Conservation (phyloP, 2,888 invertebrate species). For the Melieria crassipennis region DNA sequence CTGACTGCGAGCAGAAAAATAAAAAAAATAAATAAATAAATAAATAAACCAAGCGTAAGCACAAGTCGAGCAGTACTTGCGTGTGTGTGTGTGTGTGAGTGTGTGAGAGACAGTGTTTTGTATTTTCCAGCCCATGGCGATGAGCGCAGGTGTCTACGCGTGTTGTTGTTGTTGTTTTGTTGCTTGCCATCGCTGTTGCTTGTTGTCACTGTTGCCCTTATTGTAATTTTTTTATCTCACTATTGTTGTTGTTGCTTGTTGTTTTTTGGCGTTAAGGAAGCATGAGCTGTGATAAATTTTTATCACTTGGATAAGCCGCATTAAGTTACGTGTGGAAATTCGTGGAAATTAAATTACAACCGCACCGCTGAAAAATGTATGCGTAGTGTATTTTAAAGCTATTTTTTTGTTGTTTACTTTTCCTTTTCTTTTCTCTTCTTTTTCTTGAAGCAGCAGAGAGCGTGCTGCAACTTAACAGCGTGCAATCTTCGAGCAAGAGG, state of each 20-base stretch:
- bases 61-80: too few relatives aligned
- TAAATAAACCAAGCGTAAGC: too few relatives aligned
- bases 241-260: background rate
- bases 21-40: too few relatives aligned
- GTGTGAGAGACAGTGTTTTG: too few relatives aligned
- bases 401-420: background rate
- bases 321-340: slow-evolving; percentile 21
- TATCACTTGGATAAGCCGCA: slow-evolving; percentile 37
- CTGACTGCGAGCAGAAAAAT: too few relatives aligned
- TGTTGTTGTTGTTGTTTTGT: slow-evolving; percentile 34
- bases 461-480: too few relatives aligned
- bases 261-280: background rate
- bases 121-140: background rate
- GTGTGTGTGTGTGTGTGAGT: background rate
- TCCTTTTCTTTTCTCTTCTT: background rate
- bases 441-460: too few relatives aligned
- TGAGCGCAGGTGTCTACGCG: background rate
- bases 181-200: slow-evolving; percentile 6
- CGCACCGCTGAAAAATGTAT: background rate
- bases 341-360: slow-evolving; percentile 22
- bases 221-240: too few relatives aligned
- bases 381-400: background rate
- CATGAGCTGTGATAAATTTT: slow-evolving; percentile 29
- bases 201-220: too few relatives aligned
- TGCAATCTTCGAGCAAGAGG: background rate